Percentiles rank a stretch among this genome's conserved stretches.
phyloP scores from a whole-genome alignment of 92 coral and sea anemone genomes.

The Zoanthus solanderi region DNA sequence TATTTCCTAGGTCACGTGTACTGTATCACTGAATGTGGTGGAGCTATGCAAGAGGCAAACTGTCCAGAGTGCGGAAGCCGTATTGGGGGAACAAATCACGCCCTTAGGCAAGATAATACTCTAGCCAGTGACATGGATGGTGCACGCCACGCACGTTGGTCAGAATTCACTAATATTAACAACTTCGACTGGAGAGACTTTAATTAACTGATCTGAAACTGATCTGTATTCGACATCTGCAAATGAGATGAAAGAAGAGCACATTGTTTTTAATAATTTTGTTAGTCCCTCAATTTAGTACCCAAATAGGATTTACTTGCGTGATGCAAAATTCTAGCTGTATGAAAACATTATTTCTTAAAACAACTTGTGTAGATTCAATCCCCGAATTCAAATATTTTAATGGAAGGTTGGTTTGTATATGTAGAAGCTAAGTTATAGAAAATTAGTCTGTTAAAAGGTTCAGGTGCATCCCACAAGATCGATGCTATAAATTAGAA shows the following conservation, averaged over 20 bases:
- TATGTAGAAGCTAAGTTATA: no score
- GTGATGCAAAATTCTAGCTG: no score
- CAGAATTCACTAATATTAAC: slow-evolving; percentile 54
- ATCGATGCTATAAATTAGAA: no score
- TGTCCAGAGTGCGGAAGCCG: slow-evolving; percentile 87
- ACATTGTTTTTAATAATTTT: no score
- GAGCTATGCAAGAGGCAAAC: slow-evolving; percentile 79
- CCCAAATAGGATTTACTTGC: no score
- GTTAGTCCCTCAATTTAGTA: no score
- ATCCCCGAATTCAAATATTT: no score
- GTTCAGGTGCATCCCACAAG: no score
- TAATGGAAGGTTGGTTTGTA: no score
- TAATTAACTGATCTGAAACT: not conserved
- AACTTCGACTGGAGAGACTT: slow-evolving; percentile 67
- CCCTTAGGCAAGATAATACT: slow-evolving; percentile 63
- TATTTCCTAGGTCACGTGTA: slow-evolving; percentile 80
- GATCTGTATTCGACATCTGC: not conserved
- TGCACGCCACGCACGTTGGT: slow-evolving; percentile 81
- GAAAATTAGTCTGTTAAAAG: no score
- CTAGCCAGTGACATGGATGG: slow-evolving; percentile 94
- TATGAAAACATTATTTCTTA: no score
- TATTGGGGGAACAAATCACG: slow-evolving; percentile 83
- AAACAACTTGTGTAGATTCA: no score
- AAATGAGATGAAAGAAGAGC: not conserved
- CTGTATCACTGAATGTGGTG: slow-evolving; percentile 93